Evolutionary conservation across 2,113 vertebrate species (phyloP), one percentile per base, ranked within the genome.

Genomic region (Aplodontia rufa): DNA sequence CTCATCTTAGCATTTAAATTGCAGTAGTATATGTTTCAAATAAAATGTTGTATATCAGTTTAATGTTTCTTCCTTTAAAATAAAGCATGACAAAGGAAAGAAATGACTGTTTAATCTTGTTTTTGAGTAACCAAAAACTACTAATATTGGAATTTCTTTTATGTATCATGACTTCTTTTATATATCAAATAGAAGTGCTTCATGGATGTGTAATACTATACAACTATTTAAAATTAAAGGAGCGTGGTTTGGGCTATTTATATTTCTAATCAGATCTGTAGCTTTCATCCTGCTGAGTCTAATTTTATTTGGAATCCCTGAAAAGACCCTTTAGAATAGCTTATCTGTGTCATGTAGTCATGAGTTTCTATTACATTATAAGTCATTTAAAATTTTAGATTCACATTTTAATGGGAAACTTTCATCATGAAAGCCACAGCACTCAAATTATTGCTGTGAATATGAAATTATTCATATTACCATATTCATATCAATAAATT

Each of bases 401-500:
- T 97, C 94, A 93, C n/a, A 76, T 94, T 97, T 86, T 97, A 97
- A 96, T 96, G 69, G 88, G 79, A 95, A 95, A 97, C 82, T 97
- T 96, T 91, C 49, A 95, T 74, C 51, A 94, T 92, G 95, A 96
- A 97, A 96, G 49, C 90, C 64, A 95, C 53, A 91, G 92, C 81
- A 94, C 91, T 97, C 71, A 96, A 96, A 97, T 97, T 97, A 90
- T 94, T 94, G 19, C 81, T 35, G 5, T 96, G 97, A 96, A 97
- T 96, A 97, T 22, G 76, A 97, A 98, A 96, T 97, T 97, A 98
- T 95, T 97, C 92, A 84, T 90, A 97, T 97, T 95, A 96, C 84
- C 96, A 97, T 97, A 96, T 96, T 96, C 94, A 96, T 96, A 96
- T 95, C 96, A 98, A 96, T 97, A 97, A 97, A 97, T 98, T 97